These are phyloP conservation scores for Drosophila kanekoi DNA, from an alignment of 2,888 invertebrate species.

Conservation along the genomic window DNA sequence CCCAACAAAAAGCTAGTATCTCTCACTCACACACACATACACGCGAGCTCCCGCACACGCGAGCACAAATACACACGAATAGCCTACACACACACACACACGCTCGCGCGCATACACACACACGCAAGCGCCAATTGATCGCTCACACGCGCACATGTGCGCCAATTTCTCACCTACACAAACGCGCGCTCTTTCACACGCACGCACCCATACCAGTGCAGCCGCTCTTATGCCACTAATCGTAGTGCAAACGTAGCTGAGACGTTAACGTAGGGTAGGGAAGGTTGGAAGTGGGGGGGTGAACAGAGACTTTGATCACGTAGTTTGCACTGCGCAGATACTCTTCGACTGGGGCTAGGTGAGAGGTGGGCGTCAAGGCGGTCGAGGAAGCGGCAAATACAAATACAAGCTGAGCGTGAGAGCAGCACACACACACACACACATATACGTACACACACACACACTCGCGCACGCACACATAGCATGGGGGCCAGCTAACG, in stretches of 20 bases:
- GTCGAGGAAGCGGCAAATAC: conserved; percentile 31
- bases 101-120: conserved; percentile 13
- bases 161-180: conserved; percentile 78
- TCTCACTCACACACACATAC: conserved; percentile 34
- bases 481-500: conserved; percentile 64
- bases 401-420: conserved; percentile 29
- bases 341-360: conserved; percentile 29
- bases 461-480: conserved; percentile 18
- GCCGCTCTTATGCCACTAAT: conserved; percentile 55
- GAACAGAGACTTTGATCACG: conserved; percentile 41
- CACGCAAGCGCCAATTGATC: conserved; percentile 70
- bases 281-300: conserved; percentile 1
- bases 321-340: conserved; percentile 47
- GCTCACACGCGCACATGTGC: conserved; percentile 62
- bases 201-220: conserved; percentile 27
- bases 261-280: not conserved
- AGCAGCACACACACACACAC: conserved; percentile 22
- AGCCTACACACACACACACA: not conserved
- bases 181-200: conserved; percentile 47
- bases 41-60: conserved; percentile 13
- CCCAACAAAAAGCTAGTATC: conserved; percentile 65
- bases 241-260: conserved; percentile 41
- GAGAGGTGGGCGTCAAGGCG: conserved; percentile 22
- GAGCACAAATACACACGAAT: not conserved
- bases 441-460: not conserved